Evolutionary conservation across 2,888 invertebrate species (phyloP), one percentile per base, ranked within the genome.

Genomic region (Cataglyphis altisquamis): DNA sequence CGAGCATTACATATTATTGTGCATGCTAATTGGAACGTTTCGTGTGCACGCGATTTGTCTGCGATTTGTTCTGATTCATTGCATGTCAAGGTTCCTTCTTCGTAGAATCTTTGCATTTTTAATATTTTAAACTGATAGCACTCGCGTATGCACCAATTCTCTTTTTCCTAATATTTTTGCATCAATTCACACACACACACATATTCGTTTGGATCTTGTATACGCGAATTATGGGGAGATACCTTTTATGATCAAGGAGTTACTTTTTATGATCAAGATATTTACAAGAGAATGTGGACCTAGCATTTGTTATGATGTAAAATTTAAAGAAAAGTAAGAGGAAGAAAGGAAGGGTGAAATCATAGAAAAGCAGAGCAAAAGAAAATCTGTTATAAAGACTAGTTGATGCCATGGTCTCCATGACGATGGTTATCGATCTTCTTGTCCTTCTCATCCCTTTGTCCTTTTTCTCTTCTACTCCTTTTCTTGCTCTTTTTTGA

Each of bases 351-450:
- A 32, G 68, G 75, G 41, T 72, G 62, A 32, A 81, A 52, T 29
- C 25, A 48, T 52, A 12, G 63, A 72, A 80, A 80, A 86, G 81
- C 63, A 63, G 29, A 36, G 41, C 12, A 39, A 67, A 63, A 82
- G 75, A 82, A 73, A 81, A 80, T 70, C 60, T 68, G 75, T 67
- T 70, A 68, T 75, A 87, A 91, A 86, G 83, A 87, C 87, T 87
- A 88, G 90, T 91, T 89, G 89, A 91, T 90, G 90, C 87, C 87
- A 91, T 91, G 91, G 92, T 92, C 91, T 91, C 90, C 91, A 92
- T 92, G 93, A 91, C 92, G 91, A 93, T 93, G 91, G 90, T 82
- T 92, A 92, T 92, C 90, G 92, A 92, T 92, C 88, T 86, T 83
- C 87, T 87, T 86, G 84, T 67, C n/a, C 48, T 21, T 82, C 73